These are phyloP conservation scores for Halichoeres trimaculatus DNA, from an alignment of 2,113 vertebrate species.

Conservation along the genomic window DNA sequence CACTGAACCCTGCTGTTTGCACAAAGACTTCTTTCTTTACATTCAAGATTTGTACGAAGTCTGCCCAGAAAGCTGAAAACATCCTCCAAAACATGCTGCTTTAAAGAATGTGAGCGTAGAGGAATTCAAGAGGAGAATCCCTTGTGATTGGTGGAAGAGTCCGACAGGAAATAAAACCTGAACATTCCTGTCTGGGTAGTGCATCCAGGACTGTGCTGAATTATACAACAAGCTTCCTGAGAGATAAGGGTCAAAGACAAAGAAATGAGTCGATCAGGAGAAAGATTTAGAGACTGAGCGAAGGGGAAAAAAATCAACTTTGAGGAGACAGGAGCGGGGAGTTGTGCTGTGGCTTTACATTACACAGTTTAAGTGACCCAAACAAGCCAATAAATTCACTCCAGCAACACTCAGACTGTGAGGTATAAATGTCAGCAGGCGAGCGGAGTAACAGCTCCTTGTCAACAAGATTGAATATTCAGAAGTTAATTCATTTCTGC, in stretches of 20 bases:
- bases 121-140: constrained; percentile 58
- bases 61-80: constrained; percentile 28
- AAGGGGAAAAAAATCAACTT: constrained; percentile 24
- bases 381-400: constrained; percentile 65
- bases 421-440: constrained; percentile 61
- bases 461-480: constrained; percentile 81
- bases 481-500: constrained; percentile 73
- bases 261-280: constrained; percentile 30
- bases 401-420: constrained; percentile 29
- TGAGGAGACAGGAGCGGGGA: constrained; percentile 20
- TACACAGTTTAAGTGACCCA: constrained; percentile 56
- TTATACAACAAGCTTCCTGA: constrained; percentile 6
- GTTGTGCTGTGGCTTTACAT: constrained; percentile 40
- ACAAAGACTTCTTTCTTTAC: constrained; percentile 67
- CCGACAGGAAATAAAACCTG: constrained; percentile 67
- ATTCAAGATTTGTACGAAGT: constrained; percentile 47
- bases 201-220: constrained; percentile 25
- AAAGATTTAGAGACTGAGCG: constrained; percentile 29
- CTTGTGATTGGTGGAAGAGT: constrained; percentile 43
- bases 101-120: constrained; percentile 47
- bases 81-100: constrained; percentile 18
- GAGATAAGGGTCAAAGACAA: not conserved
- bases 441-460: constrained; percentile 55
- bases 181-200: constrained; percentile 61
- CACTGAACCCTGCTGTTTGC: constrained; percentile 21